These are phyloP conservation scores for Glomeris maerens DNA, from an alignment of 1,140 invertebrate species.

Conservation along the genomic window DNA sequence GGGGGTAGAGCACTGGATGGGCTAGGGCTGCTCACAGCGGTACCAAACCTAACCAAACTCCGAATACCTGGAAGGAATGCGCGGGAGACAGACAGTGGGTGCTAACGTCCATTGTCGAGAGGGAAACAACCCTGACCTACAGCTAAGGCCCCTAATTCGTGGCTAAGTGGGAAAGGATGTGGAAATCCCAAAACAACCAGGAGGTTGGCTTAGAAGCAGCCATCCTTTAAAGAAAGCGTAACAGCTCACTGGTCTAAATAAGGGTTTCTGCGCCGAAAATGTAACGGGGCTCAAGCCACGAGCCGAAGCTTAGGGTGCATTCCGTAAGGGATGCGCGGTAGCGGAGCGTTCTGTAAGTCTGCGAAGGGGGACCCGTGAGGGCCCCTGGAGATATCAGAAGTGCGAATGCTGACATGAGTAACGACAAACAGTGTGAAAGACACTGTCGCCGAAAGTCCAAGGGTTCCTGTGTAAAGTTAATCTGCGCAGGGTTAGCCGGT, in stretches of 20 bases:
- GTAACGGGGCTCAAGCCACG: conserved; percentile 25
- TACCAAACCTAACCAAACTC: conserved; percentile 23
- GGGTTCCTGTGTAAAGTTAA: conserved; percentile 28
- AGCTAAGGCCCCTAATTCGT: conserved; percentile 29
- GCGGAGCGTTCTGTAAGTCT: conserved; percentile 23
- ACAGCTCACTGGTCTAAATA: conserved; percentile 30
- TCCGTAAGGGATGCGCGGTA: conserved; percentile 19
- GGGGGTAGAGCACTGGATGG: conserved; percentile 27
- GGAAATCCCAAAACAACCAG: conserved; percentile 24
- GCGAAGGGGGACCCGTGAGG: conserved; percentile 22
- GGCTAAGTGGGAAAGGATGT: conserved; percentile 28
- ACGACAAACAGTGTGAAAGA: conserved; percentile 27
- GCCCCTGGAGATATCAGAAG: conserved; percentile 26
- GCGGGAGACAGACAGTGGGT: conserved; percentile 23
- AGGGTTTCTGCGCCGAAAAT: conserved; percentile 28
- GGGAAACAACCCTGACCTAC: conserved; percentile 30
- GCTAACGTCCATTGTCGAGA: conserved; percentile 26
- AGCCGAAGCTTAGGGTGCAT: conserved; percentile 24
- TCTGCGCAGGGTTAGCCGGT: conserved; percentile 27
- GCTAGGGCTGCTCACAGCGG: conserved; percentile 12
- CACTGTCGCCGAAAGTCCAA: conserved; percentile 26
- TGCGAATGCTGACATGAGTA: conserved; percentile 31
- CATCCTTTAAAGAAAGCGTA: conserved; percentile 33
- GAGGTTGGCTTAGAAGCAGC: conserved; percentile 34
- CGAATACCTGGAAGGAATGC: conserved; percentile 19